Percentiles rank a stretch among this genome's conserved stretches.
Conservation (phyloP, 2,797 vertebrate species). For the Pantherophis alleghaniensis region DNA sequence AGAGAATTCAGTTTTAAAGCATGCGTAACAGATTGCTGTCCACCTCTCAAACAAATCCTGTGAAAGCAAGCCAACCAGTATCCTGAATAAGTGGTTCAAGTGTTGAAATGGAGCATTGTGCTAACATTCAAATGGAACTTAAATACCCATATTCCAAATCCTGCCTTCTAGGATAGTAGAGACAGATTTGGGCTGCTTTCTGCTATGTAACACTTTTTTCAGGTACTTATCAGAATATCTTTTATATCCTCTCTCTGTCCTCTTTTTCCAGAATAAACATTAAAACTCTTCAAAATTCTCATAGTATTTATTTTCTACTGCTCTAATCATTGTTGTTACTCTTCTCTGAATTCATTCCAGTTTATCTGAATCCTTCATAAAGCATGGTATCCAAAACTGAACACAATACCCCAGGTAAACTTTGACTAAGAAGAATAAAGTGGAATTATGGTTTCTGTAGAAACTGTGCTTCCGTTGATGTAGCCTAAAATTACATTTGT, state of each 20-base stretch:
- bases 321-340: neutral
- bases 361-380: neutral
- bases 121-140: neutral
- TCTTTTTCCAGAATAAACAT: neutral
- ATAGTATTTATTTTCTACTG: neutral
- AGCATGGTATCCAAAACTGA: neutral
- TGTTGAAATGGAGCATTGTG: neutral
- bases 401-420: neutral
- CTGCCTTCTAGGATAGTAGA: neutral
- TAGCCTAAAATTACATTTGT: neutral
- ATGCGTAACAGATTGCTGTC: neutral
- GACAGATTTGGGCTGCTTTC: neutral
- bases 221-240: neutral
- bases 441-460: neutral
- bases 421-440: neutral
- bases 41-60: neutral
- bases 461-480: neutral
- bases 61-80: neutral
- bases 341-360: neutral
- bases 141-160: neutral
- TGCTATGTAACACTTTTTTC: neutral
- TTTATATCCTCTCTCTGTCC: neutral
- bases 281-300: neutral
- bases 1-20: neutral
- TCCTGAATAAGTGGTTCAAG: neutral